Evolutionary conservation across 1,140 invertebrate genomes (phyloP), one percentile per base, ranked within the genome.

Genomic region (Aphelenchoides fujianensis): DNA sequence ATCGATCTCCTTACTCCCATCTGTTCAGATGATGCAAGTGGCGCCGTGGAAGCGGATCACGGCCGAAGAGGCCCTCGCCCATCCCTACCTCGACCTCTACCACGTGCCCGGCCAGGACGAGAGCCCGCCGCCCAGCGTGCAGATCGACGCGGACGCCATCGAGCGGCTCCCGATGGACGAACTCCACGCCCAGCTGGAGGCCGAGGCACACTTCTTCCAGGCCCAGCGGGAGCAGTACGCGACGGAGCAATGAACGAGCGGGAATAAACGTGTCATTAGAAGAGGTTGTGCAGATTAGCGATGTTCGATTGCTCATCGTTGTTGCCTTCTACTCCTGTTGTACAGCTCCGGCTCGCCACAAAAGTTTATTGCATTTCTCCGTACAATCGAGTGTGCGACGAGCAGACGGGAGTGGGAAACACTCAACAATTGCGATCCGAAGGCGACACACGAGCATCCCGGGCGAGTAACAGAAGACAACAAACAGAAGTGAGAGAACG

Each of bases 31-130:
- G 66, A 32, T 71, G 34, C 16, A 52, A 52, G 30, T 70, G n/a
- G 61, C 32, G 23, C 69, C 69, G n/a, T 70, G 35, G 36, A 31
- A 52, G 37, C 36, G 79, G 5, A 71, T 69, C 67, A 78, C 59
- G 23, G 79, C 80, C 0, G 79, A 81, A 62, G 74, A 80, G 16
- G 79, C 79, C 7, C 41, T 74, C n/a, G 41, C 32, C 7, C 79
- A 82, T 59, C 73, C 74, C 2, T 80, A 80, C 37, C 30, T 80
- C 32, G 71, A 74, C 9, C 12, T 75, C 27, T 80, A 80, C 48
- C 78, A 78, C 53, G 76, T 74, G 31, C 71, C 78, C 5, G 74
- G 57, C 2, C 76, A 82, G 68, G 78, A 79, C 53, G 77, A 77
- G 0, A n/a, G 28, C 31, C 61, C 73, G 12, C 36, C 77, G 3